Conservation (phyloP, 2,888 invertebrate species). For the Dendrolimus pini region DNA sequence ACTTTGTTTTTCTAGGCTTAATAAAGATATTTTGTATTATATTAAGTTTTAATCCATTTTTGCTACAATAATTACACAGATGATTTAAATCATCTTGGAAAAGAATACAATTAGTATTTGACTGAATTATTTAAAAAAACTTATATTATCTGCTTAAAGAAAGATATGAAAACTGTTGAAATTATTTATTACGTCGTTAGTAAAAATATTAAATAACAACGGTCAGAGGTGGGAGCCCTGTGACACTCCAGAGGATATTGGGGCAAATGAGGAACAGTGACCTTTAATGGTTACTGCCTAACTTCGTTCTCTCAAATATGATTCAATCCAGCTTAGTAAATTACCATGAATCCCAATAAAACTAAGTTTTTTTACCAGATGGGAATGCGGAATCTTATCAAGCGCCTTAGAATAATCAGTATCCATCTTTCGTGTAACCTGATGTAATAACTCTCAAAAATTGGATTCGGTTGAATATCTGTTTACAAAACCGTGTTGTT, state of each 20-base stretch:
- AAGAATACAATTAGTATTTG: background rate
- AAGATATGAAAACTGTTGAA: background rate
- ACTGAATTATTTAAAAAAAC: background rate
- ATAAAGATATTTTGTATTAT: too few relatives aligned
- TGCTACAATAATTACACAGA: background rate
- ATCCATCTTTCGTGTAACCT: slow-evolving; percentile 1
- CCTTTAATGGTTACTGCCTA: background rate
- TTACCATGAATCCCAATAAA: background rate
- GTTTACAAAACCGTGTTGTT: background rate
- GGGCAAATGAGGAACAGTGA: background rate
- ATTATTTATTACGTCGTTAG: background rate
- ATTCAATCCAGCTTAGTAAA: background rate
- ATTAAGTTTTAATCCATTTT: background rate
- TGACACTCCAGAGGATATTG: background rate
- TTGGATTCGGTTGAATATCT: background rate
- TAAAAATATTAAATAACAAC: background rate
- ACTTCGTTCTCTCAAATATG: background rate
- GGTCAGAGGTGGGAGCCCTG: background rate
- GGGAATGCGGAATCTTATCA: slow-evolving; percentile 5
- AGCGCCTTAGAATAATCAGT: slow-evolving; percentile 6
- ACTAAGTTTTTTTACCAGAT: background rate
- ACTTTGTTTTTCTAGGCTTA: too few relatives aligned
- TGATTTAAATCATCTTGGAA: background rate
- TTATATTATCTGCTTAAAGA: background rate
- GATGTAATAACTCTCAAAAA: background rate